Evolutionary conservation across 2,888 invertebrate genomes (phyloP).

Genomic region (Scaeva pyrastri): DNA sequence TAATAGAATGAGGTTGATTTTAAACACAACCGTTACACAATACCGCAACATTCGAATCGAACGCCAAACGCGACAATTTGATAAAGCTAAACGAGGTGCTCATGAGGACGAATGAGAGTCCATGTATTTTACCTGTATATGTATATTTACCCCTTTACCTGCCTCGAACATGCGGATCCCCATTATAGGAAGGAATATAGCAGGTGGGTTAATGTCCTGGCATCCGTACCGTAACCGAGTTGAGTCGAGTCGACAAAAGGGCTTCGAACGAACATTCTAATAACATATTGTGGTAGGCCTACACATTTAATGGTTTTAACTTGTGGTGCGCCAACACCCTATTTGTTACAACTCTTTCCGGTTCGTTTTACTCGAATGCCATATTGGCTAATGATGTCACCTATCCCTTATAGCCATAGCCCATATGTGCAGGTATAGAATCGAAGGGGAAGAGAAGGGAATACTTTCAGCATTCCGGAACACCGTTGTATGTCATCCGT

Average conservation of each 20-base stretch:
- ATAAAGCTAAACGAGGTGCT: slow-evolving; percentile 67
- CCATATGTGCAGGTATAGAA: neutral
- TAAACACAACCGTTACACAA: slow-evolving; percentile 62
- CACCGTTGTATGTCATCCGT: slow-evolving; percentile 47
- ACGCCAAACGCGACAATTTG: slow-evolving; percentile 61
- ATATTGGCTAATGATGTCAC: slow-evolving; percentile 70
- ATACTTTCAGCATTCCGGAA: slow-evolving; percentile 25
- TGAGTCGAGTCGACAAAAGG: slow-evolving; percentile 20
- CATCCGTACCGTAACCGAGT: slow-evolving; percentile 35
- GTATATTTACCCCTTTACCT: no score
- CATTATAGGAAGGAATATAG: neutral
- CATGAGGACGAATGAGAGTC: slow-evolving; percentile 66
- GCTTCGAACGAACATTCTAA: slow-evolving; percentile 57
- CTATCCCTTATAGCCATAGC: slow-evolving; percentile 7
- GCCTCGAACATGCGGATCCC: neutral
- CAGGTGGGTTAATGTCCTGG: slow-evolving; percentile 57
- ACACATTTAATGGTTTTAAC: slow-evolving; percentile 70
- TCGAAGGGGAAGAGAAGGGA: neutral
- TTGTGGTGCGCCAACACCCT: slow-evolving; percentile 68
- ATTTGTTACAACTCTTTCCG: slow-evolving; percentile 71
- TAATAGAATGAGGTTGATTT: slow-evolving; percentile 29
- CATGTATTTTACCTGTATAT: slow-evolving; percentile 13
- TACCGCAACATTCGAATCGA: slow-evolving; percentile 71
- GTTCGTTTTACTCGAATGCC: slow-evolving; percentile 58
- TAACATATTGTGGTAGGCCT: slow-evolving; percentile 71